Evolutionary conservation across 2,113 vertebrate species (phyloP).

Genomic region (Macaca mulatta): DNA sequence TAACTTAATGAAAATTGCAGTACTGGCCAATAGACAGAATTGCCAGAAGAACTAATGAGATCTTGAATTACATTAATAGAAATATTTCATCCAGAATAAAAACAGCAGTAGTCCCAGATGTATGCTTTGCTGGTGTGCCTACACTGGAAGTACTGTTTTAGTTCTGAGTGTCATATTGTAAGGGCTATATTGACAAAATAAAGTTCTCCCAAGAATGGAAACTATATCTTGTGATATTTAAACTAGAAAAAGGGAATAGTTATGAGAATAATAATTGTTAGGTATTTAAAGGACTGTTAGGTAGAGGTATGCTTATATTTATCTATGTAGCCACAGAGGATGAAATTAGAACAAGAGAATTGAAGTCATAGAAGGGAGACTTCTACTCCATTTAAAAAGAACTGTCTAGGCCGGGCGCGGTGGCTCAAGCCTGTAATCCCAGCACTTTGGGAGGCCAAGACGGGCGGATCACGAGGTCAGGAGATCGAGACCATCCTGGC

Average conservation of each 20-base stretch:
- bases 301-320: neutral
- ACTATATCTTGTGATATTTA: neutral
- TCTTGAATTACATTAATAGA: constrained; percentile 61
- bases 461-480: no score
- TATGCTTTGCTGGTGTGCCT: neutral
- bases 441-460: no score
- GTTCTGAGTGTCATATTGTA: neutral
- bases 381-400: neutral
- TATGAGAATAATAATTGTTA: neutral
- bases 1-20: constrained; percentile 62
- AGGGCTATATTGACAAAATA: neutral
- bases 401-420: neutral
- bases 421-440: no score
- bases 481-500: no score
- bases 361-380: neutral
- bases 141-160: neutral
- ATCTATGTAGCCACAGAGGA: neutral
- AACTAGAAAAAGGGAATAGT: neutral
- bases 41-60: constrained; percentile 65
- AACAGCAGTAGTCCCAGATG: constrained; percentile 33
- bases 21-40: constrained; percentile 45
- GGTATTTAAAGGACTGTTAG: neutral
- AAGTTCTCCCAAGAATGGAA: constrained; percentile 12
- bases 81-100: constrained; percentile 53
- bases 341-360: neutral